Conservation (phyloP, 2,113 vertebrate genomes). For the Erythrolamprus reginae region DNA sequence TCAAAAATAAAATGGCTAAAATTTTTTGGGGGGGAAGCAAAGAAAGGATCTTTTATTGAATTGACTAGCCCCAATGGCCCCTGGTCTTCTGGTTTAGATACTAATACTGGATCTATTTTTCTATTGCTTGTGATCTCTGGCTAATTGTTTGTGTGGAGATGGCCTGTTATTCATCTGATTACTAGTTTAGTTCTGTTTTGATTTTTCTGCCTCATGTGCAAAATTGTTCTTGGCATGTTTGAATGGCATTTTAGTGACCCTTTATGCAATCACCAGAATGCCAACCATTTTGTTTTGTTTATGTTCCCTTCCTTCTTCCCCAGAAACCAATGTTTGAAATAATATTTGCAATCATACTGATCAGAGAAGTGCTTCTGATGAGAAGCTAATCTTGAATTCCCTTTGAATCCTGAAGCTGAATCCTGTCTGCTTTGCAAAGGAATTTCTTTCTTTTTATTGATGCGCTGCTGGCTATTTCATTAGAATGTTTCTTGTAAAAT, state of each 20-base stretch:
- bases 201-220: not conserved
- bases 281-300: conserved; percentile 7
- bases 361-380: conserved; percentile 42
- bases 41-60: not conserved
- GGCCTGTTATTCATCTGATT: not conserved
- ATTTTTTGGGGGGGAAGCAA: not conserved
- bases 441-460: conserved; percentile 2
- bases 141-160: not conserved
- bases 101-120: not conserved
- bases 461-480: conserved; percentile 25
- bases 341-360: conserved; percentile 31
- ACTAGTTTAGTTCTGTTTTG: not conserved
- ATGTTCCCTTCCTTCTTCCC: not conserved
- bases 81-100: not conserved
- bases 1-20: not conserved
- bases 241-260: conserved; percentile 48
- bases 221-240: conserved; percentile 35
- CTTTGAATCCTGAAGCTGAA: conserved; percentile 44
- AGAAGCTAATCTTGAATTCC: conserved; percentile 39
- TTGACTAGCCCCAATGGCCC: not conserved
- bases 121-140: not conserved
- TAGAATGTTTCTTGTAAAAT: conserved; percentile 26
- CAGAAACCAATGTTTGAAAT: conserved; percentile 24
- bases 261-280: conserved; percentile 35
- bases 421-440: conserved; percentile 11